These are phyloP conservation scores for Puffinus mauretanicus DNA, from an alignment of 2,113 vertebrate genomes.

Conservation along the genomic window DNA sequence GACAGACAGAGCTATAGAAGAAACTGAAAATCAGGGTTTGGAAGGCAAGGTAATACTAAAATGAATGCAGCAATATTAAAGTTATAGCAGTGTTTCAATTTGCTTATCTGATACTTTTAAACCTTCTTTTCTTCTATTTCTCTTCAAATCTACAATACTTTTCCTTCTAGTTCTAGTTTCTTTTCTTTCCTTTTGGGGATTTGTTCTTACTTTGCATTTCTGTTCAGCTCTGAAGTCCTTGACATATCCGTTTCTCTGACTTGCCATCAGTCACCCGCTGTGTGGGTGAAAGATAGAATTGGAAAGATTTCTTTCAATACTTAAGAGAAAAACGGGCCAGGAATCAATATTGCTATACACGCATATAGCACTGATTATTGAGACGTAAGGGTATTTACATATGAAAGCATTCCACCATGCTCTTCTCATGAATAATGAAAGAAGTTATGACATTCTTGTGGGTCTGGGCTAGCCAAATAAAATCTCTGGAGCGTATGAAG, in stretches of 20 bases:
- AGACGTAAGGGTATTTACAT: constrained; percentile 53
- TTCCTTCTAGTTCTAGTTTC: background rate
- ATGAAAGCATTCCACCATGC: constrained; percentile 29
- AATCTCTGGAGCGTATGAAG: background rate
- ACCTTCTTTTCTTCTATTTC: background rate
- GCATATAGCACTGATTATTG: background rate
- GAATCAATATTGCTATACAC: constrained; percentile 26
- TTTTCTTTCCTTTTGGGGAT: background rate
- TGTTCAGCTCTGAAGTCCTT: background rate
- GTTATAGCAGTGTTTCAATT: background rate
- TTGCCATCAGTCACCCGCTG: background rate
- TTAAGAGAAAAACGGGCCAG: background rate
- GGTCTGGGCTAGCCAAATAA: background rate
- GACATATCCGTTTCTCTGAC: background rate
- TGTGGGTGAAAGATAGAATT: constrained; percentile 3
- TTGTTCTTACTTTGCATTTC: constrained; percentile 7
- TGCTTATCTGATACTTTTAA: background rate
- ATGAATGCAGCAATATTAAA: background rate
- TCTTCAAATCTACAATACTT: background rate
- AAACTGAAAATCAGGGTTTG: background rate
- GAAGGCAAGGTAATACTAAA: background rate
- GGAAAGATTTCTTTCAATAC: constrained; percentile 29
- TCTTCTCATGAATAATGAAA: constrained; percentile 54
- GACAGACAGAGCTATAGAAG: background rate
- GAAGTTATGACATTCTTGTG: background rate